Evolutionary conservation across 2,888 invertebrate genomes (phyloP).

Genomic region (Axea sp.): DNA sequence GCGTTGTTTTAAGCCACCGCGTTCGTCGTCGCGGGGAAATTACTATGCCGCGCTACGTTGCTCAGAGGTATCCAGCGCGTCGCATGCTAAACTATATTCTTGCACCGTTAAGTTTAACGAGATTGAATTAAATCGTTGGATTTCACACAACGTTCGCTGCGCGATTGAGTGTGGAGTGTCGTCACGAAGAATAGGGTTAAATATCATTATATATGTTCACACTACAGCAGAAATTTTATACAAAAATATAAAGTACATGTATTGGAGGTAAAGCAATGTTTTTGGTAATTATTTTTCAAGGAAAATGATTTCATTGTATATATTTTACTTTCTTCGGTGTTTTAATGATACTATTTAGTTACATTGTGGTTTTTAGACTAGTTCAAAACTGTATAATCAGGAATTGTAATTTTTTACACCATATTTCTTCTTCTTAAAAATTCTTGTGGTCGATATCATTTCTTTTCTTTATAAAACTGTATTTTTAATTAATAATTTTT

Average conservation of each 20-base stretch:
- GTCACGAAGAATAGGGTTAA: conserved; percentile 42
- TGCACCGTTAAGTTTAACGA: conserved; percentile 59
- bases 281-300: too few relatives aligned
- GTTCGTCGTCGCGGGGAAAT: conserved; percentile 20
- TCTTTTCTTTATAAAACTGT: too few relatives aligned
- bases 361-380: too few relatives aligned
- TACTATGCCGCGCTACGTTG: conserved; percentile 34
- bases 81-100: conserved; percentile 50
- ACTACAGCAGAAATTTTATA: conserved; percentile 2
- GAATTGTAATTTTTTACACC: background rate
- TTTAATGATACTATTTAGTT: too few relatives aligned
- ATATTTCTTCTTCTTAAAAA: too few relatives aligned
- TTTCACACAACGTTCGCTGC: conserved; percentile 56
- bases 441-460: too few relatives aligned
- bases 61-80: conserved; percentile 25
- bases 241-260: too few relatives aligned
- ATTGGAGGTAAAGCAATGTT: too few relatives aligned
- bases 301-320: too few relatives aligned
- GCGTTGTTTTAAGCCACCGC: conserved; percentile 38
- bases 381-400: too few relatives aligned
- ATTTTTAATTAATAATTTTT: too few relatives aligned
- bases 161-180: conserved; percentile 48
- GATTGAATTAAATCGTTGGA: conserved; percentile 56
- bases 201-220: conserved; percentile 23
- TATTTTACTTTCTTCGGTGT: too few relatives aligned